Evolutionary conservation across 2,113 vertebrate genomes (phyloP), one percentile per base, ranked within the genome.

Genomic region (Rousettus leschenaultii): DNA sequence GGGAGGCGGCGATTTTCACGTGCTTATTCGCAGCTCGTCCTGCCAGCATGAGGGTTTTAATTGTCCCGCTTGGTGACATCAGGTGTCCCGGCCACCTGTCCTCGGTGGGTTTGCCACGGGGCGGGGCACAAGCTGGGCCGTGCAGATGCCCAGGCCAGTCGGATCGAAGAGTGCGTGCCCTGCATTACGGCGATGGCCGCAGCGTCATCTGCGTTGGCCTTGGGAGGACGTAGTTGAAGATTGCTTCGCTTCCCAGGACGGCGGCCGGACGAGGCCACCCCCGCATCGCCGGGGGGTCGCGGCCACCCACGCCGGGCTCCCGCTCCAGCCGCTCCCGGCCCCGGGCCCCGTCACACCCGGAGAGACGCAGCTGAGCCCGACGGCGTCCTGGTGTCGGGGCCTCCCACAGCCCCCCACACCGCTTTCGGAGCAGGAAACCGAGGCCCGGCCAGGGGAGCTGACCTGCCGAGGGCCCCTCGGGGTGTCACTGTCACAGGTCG

Each of bases 21-120:
- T 28, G 68, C 74, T 92, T 21, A 77, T 89, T 30, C 71, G 79
- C 21, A n/a, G 71, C 65, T 48, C 38, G 7, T 61, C 9, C 59
- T 43, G 57, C 65, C 84, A 13, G 63, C 22, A 71, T 26, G 61
- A 43, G 18, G 68, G 75, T 13, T 70, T 89, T 85, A 7, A 30
- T 82, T 13, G 24, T 68, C 59, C 68, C 45, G 13, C 79, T 73
- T 75, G 79, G 96, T 43, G 59, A 55, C 66, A 63, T 51, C 63
- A n/a, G 7, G 63, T 1, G 0, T 68, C 73, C 30, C 13, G 57
- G n/a, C 91, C 43, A 10, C 74, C 63, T 83, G 68, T 71, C 35
- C n/a, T 51, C 7, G 1, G 30, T 1, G 24, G 38, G 8, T 65
- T 33, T 7, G 63, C 74, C 24, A n/a, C 6, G 8, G 38, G 45